Percentiles rank a stretch among this genome's conserved stretches.
Conservation (phyloP, 2,797 vertebrate species). For the Phylloscopus collybita region DNA sequence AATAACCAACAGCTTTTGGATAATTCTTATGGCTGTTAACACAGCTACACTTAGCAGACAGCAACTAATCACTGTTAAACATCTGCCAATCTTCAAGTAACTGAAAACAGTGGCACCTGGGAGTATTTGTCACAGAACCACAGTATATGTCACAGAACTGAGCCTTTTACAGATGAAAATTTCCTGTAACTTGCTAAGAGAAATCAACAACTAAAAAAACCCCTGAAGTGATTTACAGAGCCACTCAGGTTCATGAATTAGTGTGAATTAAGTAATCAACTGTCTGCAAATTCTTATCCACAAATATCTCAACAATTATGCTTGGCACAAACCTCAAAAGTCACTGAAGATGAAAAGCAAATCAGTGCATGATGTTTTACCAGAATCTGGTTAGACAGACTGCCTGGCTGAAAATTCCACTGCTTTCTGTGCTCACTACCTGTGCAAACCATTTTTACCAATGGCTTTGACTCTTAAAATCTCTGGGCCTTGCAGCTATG, state of each 20-base stretch:
- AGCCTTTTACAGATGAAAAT: not conserved
- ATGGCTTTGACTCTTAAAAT: not conserved
- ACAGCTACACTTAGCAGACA: not conserved
- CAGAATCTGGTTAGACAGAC: not conserved
- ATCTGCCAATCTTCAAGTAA: not conserved
- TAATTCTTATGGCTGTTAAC: not conserved
- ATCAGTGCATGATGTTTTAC: not conserved
- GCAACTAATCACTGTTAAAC: not conserved
- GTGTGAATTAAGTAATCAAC: not conserved
- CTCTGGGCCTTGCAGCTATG: not conserved
- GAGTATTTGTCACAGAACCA: not conserved
- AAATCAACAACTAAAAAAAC: not conserved
- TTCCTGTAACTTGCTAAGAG: not conserved
- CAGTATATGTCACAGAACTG: not conserved
- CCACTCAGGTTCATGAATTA: not conserved
- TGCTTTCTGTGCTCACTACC: not conserved
- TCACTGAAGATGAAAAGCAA: not conserved
- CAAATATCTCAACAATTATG: not conserved
- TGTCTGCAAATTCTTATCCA: not conserved
- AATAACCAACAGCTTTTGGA: not conserved
- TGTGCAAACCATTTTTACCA: not conserved
- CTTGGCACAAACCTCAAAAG: not conserved
- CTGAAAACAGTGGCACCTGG: not conserved
- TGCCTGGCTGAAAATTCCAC: not conserved
- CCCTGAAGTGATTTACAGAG: not conserved